Evolutionary conservation across 1,140 invertebrate genomes (phyloP).

Genomic region (Eurosta solidaginis): DNA sequence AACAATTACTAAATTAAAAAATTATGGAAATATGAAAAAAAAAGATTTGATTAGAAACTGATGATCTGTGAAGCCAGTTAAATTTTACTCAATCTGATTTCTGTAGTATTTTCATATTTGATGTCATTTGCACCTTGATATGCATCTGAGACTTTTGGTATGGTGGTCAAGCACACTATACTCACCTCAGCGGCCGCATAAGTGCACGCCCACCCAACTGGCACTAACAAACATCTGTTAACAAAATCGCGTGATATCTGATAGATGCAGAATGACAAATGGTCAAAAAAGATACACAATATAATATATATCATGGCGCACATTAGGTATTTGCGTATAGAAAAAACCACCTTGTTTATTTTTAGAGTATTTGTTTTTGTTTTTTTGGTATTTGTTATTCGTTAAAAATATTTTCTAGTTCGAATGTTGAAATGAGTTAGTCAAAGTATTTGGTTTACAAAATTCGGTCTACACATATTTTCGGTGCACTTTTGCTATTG

Average conservation of each 20-base stretch:
- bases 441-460: slow-evolving; percentile 20
- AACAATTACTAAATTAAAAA: not conserved
- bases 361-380: not conserved
- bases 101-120: too few species aligned
- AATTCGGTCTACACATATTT: not conserved
- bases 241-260: slow-evolving; percentile 17
- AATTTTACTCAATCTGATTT: too few species aligned
- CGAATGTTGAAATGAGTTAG: slow-evolving; percentile 9
- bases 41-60: not conserved
- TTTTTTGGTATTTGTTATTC: not conserved
- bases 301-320: too few species aligned
- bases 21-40: not conserved
- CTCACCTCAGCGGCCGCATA: too few species aligned
- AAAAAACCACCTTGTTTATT: not conserved
- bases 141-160: too few species aligned
- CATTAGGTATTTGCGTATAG: not conserved
- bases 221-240: not conserved
- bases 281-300: not conserved
- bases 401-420: slow-evolving; percentile 19
- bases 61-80: too few species aligned
- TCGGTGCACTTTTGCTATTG: slow-evolving; percentile 14
- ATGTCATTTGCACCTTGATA: too few species aligned
- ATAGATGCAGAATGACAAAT: slow-evolving; percentile 16
- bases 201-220: not conserved
- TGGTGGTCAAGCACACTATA: too few species aligned